Conservation (phyloP, 2,797 vertebrate genomes). For the Pseudochirops corinnae region DNA sequence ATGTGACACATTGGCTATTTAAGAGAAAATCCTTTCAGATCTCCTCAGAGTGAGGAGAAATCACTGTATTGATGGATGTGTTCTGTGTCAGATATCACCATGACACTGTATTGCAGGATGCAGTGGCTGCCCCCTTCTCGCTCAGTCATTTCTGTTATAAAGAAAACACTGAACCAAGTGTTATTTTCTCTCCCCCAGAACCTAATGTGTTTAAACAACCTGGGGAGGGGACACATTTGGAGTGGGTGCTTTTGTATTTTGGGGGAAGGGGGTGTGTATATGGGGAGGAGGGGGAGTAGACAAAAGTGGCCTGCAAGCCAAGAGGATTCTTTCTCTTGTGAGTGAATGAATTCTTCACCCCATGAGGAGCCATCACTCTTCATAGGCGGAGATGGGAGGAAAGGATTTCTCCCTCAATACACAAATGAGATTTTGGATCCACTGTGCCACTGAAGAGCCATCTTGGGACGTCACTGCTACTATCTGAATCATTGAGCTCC, state of each 20-base stretch:
- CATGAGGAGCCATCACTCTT: background rate
- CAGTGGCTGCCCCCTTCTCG: accelerated
- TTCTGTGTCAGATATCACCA: background rate
- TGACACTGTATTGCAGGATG: background rate
- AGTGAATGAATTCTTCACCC: conserved; percentile 2
- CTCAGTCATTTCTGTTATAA: background rate
- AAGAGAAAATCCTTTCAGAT: background rate
- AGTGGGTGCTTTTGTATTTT: background rate
- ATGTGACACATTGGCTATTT: too few species aligned
- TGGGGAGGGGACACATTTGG: background rate
- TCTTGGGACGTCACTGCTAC: background rate
- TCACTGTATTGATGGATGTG: background rate
- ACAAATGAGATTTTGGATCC: background rate
- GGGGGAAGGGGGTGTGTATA: background rate
- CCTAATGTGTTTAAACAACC: background rate
- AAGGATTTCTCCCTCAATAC: background rate
- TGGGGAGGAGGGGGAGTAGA: background rate
- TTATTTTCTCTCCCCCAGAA: background rate
- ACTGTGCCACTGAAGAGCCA: background rate
- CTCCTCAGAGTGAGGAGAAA: background rate
- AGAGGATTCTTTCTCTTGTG: background rate
- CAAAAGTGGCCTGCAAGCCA: background rate
- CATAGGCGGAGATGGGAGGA: background rate
- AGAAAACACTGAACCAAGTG: background rate
- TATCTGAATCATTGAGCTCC: background rate